Evolutionary conservation across 2,888 invertebrate genomes (phyloP), one percentile per base, ranked within the genome.

Genomic region (Eumerus sabulonum): DNA sequence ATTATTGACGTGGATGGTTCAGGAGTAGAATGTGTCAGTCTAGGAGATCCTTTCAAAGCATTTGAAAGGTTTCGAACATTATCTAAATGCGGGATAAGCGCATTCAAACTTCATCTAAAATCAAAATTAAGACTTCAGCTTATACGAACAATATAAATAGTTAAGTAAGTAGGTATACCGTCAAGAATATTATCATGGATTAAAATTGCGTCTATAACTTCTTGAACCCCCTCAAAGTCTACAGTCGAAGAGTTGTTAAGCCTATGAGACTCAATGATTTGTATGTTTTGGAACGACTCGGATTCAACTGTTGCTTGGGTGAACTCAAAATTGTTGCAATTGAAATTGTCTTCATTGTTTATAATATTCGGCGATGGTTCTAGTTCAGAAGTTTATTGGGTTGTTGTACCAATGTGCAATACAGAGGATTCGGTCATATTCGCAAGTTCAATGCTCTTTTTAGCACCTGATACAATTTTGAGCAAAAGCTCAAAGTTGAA

Each of bases 51-150:
- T 3, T n/a, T 11, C 40, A 40, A n/a, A 40, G 12, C n/a, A n/a
- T 40, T 40, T 40, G 40, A 40, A 40, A 40, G 12, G 40, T 27
- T 40, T 40, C 11, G 40, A 40, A 4, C 3, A 7, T 7, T 27
- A 27, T 2, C 27, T 27, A 27, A 27, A 27, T 27, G 27, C 7
- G 27, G 27, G 27, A 2, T 16, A 45, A 17, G 16, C 17, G 17
- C 3, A 11, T n/a, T n/a, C 40, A n/a, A 40, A 40, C 11, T 14
- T 9, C 14, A 45, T 14, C 13, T 27, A 27, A 27, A 27, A 42
- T 42, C 42, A 42, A 42, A 42, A 42, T 42, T 42, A 42, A 42
- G 42, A 42, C 42, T 42, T 42, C 27, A 42, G 42, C 5, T 42
- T 5, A 42, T 13, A 42, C n/a, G 42, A 13, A 42, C 1, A n/a